Evolutionary conservation across 2,113 vertebrate genomes (phyloP), one percentile per base, ranked within the genome.

Genomic region (Sylvia atricapilla): DNA sequence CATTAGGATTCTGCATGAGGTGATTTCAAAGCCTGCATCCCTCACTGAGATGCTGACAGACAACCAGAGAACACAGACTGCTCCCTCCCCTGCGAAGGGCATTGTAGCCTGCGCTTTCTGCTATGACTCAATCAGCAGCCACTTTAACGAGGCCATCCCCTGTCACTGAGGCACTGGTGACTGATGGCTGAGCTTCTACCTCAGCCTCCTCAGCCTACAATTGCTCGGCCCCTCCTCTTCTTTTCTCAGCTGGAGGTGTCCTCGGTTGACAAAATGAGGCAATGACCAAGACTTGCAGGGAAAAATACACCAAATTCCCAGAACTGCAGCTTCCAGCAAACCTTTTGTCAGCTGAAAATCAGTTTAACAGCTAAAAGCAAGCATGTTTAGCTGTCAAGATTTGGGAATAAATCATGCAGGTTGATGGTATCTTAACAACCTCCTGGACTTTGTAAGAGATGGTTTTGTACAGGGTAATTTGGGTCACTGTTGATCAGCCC

Each of bases 21-120:
- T 41, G 10, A 37, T 81, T 77, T 50, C 75, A 75, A 73, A 97
- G 94, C 53, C 91, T 56, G 15, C 78, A 80, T 81, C 88, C 93
- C 64, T 94, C 93, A 91, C n/a, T 60, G 92, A 96, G 84, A 95
- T 91, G 82, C 81, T 88, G 70, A 81, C 86, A 93, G 91, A 90
- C 70, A 93, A 91, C 7, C 4, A 1, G 59, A 81, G 82, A 83
- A 82, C 75, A 86, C 60, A 66, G 56, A 90, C 70, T 27, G 67
- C 44, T 70, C 86, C 72, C 79, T 92, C 62, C 86, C n/a, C 74
- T 62, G 17, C 0, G 0, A 47, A 74, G 85, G 58, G 20, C 81
- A 84, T 49, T 78, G 75, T 9, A 87, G 86, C 67, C 53, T 66
- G 80, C 1, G 11, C 30, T 68, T 79, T 86, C 79, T 90, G 85